Base-by-base conservation (phyloP, 2,888 invertebrate species). In the Lacanobia oleracea region DNA sequence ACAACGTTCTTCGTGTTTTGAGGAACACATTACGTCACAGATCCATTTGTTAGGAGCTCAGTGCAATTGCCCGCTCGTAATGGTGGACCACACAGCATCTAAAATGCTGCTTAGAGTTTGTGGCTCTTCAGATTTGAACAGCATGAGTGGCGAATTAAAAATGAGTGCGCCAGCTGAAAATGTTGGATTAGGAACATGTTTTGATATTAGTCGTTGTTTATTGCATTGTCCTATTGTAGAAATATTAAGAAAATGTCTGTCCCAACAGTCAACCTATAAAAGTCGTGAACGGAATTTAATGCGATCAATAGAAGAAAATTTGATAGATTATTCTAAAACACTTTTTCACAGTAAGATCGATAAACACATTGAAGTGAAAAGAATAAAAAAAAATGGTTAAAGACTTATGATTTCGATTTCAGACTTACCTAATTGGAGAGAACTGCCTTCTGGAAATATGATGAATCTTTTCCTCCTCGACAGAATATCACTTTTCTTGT, bases 391-490 rank as follows among this genome's bases (percentile, higher is more conserved):
- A 18, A 18, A 8, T 18, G 14, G n/a, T n/a, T n/a, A n/a, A n/a
- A n/a, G n/a, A n/a, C n/a, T n/a, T 48, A 27, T 48, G 18, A 18
- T 18, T 18, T 18, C 1, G 0, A 18, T 18, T 12, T 23, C 7
- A 18, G 18, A 79, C 95, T 93, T 87, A 96, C 97, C 96, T 78
- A 97, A 93, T 91, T 97, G 97, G 59, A 97, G 88, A 23, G 97
- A 97, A 85, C 97, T 97, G 67, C 97, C 97, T 92, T 97, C 96
- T 2, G 97, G 96, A 88, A 97, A 97, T 79, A 97, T 91, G 63
- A 97, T 86, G 86, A 97, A 97, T 78, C 97, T 93, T 86, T 96
- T 97, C 72, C 93, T 93, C 77, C 97, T 92, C 1, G 97, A 96
- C 66, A 97, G 89, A 54, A 95, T 72, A 80, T 88, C 85, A 87